phyloP scores from a whole-genome alignment of 2,113 vertebrate genomes.

The Cathartes aura region DNA sequence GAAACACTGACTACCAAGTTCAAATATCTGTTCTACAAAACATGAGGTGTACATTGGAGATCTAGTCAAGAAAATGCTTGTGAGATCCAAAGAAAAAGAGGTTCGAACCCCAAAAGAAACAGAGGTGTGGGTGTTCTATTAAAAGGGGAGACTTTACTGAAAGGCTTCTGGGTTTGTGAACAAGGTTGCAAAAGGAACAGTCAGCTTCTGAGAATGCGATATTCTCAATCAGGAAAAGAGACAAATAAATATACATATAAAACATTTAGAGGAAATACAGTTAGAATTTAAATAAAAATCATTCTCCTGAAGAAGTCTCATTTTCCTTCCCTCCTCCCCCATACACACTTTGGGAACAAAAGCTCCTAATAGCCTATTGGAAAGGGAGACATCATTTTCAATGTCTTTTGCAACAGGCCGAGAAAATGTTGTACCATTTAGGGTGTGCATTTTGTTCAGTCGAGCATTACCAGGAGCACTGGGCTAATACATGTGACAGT shows the following conservation, averaged over 20 bases:
- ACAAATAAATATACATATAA: not conserved
- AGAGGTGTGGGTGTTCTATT: rapidly evolving
- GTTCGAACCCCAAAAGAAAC: not conserved
- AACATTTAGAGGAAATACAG: not conserved
- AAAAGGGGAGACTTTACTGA: not conserved
- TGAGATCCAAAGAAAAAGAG: not conserved
- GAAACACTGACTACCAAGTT: not conserved
- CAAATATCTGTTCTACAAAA: not conserved
- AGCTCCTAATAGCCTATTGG: not conserved
- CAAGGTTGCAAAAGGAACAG: not conserved
- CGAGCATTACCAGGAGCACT: not conserved
- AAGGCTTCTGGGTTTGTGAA: not conserved
- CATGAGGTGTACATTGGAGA: not conserved
- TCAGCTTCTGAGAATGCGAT: not conserved
- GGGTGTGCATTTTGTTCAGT: not conserved
- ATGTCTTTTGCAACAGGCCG: not conserved
- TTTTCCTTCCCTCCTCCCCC: not conserved
- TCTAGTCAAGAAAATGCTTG: not conserved
- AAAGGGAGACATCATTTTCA: not conserved
- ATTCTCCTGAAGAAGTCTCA: not conserved
- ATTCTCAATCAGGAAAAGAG: not conserved
- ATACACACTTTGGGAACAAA: not conserved
- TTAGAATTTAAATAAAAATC: not conserved
- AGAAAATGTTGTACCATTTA: not conserved
- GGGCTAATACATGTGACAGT: not conserved